phyloP scores from a whole-genome alignment of 2,888 invertebrate genomes.

The Apoda limacodes region DNA sequence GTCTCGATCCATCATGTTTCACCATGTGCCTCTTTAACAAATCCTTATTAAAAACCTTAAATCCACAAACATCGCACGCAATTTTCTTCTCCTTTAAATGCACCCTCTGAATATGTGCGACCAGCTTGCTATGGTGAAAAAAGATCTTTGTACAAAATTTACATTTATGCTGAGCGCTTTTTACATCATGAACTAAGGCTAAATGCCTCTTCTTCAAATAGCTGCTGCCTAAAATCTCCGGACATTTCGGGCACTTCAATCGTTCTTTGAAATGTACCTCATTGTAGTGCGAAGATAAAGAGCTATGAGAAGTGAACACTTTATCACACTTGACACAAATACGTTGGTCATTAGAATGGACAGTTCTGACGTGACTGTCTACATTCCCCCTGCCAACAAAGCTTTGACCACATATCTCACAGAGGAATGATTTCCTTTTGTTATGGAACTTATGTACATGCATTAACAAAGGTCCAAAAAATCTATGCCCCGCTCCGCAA shows the following conservation, averaged over 20 bases:
- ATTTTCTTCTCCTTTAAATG: constrained; percentile 44
- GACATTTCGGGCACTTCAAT: constrained; percentile 42
- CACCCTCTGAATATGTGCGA: constrained; percentile 37
- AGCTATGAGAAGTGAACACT: constrained; percentile 25
- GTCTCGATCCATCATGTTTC: constrained; percentile 65
- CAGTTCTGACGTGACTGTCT: constrained; percentile 33
- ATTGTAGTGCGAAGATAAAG: constrained; percentile 24
- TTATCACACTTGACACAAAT: constrained; percentile 28
- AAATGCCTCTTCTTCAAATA: constrained; percentile 44
- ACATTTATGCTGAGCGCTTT: constrained; percentile 39
- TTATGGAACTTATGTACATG: constrained; percentile 33
- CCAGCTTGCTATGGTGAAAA: constrained; percentile 32
- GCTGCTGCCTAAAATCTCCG: constrained; percentile 32
- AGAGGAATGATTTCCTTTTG: constrained; percentile 25
- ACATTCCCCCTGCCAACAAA: constrained; percentile 39
- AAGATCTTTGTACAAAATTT: constrained; percentile 39
- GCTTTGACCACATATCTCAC: constrained; percentile 43
- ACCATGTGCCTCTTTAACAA: constrained; percentile 65
- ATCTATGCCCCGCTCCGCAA: constrained; percentile 33
- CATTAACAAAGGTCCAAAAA: constrained; percentile 31
- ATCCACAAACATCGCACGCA: constrained; percentile 46
- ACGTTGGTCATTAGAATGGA: constrained; percentile 25
- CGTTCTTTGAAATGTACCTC: constrained; percentile 11
- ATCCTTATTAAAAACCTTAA: constrained; percentile 47
- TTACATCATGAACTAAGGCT: constrained; percentile 41